These are phyloP conservation scores for Harpegnathos saltator DNA, from an alignment of 1,140 invertebrate species.

Conservation along the genomic window DNA sequence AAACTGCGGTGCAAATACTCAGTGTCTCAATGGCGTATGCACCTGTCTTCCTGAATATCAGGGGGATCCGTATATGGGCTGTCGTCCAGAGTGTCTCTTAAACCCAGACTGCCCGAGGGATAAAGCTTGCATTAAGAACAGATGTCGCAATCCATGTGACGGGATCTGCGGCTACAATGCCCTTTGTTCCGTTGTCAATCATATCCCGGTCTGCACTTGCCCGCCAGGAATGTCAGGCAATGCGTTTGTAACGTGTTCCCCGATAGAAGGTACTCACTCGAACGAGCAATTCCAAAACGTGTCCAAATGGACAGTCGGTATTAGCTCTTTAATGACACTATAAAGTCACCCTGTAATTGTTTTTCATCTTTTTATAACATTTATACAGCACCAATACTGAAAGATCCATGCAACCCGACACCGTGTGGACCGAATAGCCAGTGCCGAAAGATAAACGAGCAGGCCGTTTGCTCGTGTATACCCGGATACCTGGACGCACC, in stretches of 20 bases:
- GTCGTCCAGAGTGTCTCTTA: conserved; percentile 89
- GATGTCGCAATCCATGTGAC: conserved; percentile 90
- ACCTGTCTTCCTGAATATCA: conserved; percentile 84
- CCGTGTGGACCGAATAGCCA: conserved; percentile 91
- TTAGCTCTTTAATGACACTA: neutral
- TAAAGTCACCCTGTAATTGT: neutral
- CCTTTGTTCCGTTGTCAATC: conserved; percentile 89
- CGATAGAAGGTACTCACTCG: conserved; percentile 76
- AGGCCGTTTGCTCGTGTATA: conserved; percentile 88
- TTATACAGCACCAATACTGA: conserved; percentile 51
- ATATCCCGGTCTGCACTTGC: conserved; percentile 90
- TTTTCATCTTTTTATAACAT: conserved; percentile 13
- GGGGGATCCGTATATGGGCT: conserved; percentile 86
- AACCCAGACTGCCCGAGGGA: conserved; percentile 89
- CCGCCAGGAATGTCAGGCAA: conserved; percentile 88
- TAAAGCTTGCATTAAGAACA: conserved; percentile 88
- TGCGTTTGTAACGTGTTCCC: conserved; percentile 88
- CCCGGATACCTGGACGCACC: conserved; percentile 88
- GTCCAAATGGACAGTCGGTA: neutral
- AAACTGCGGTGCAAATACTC: conserved; percentile 86
- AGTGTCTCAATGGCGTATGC: conserved; percentile 86
- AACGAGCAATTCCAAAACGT: neutral
- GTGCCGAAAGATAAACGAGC: conserved; percentile 88
- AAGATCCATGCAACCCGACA: conserved; percentile 89
- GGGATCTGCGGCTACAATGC: conserved; percentile 90